These are phyloP conservation scores for Amphilophus citrinellus DNA, from an alignment of 2,113 vertebrate species.

Conservation along the genomic window DNA sequence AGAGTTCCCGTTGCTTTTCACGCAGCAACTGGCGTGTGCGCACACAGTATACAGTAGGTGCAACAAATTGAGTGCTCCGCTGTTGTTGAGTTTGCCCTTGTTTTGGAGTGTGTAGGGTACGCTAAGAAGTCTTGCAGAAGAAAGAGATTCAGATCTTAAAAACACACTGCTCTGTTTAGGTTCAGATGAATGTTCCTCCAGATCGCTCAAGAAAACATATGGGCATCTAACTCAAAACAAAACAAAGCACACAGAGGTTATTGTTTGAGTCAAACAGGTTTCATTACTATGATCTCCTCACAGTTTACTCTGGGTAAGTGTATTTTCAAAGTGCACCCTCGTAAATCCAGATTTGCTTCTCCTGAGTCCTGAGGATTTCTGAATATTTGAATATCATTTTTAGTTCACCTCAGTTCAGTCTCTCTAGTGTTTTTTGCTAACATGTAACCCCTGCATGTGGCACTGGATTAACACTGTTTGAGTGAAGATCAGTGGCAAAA, in stretches of 20 bases:
- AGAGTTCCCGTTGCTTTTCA: conserved; percentile 75
- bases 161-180: conserved; percentile 55
- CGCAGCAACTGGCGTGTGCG: conserved; percentile 18
- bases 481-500: conserved; percentile 20
- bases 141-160: conserved; percentile 72
- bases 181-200: conserved; percentile 63
- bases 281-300: conserved; percentile 59
- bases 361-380: conserved; percentile 35
- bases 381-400: conserved; percentile 61
- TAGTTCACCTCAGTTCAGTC: conserved; percentile 45
- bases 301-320: conserved; percentile 9
- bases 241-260: conserved; percentile 65
- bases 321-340: conserved; percentile 39
- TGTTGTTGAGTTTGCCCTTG: conserved; percentile 74
- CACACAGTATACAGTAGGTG: conserved; percentile 27
- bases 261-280: conserved; percentile 64
- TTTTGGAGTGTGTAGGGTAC: conserved; percentile 67
- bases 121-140: conserved; percentile 60
- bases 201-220: conserved; percentile 77
- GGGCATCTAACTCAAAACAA: conserved; percentile 63
- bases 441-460: conserved; percentile 40
- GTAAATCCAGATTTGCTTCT: conserved; percentile 43
- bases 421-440: conserved; percentile 28
- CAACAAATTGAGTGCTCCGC: conserved; percentile 50
- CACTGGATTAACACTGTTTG: conserved; percentile 54